Evolutionary conservation across 35 echinoderm and acorn worm species (phyloP).

Genomic region (Apostichopus japonicus): DNA sequence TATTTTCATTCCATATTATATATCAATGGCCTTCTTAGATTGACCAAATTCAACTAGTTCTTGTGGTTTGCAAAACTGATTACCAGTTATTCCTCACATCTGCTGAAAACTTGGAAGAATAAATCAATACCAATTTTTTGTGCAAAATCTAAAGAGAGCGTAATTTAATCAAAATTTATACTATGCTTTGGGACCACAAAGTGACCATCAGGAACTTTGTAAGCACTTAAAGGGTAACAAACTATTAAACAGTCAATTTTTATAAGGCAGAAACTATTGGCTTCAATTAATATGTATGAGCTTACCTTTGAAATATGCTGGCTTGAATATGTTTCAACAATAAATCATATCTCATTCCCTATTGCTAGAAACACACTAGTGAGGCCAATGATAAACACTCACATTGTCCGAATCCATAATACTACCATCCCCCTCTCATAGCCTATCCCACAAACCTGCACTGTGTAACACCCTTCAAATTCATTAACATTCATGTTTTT

Average conservation of each 20-base stretch:
- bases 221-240: background rate
- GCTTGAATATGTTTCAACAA: background rate
- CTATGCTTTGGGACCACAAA: background rate
- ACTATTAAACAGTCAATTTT: background rate
- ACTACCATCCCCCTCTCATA: too few species aligned
- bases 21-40: background rate
- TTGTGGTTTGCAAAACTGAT: background rate
- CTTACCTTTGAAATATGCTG: background rate
- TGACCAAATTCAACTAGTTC: too few species aligned
- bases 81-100: too few species aligned
- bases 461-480: too few species aligned
- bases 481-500: too few species aligned
- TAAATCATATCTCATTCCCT: background rate
- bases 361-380: too few species aligned
- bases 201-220: background rate
- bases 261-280: background rate
- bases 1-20: constrained; percentile 9
- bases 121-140: background rate
- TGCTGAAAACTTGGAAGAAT: background rate
- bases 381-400: too few species aligned
- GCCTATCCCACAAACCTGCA: too few species aligned
- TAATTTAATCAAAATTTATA: background rate
- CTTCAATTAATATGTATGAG: background rate
- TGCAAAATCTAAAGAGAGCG: background rate
- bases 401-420: too few species aligned